Evolutionary conservation across 1,140 invertebrate genomes (phyloP), one percentile per base, ranked within the genome.

Genomic region (Drosophila serrata): DNA sequence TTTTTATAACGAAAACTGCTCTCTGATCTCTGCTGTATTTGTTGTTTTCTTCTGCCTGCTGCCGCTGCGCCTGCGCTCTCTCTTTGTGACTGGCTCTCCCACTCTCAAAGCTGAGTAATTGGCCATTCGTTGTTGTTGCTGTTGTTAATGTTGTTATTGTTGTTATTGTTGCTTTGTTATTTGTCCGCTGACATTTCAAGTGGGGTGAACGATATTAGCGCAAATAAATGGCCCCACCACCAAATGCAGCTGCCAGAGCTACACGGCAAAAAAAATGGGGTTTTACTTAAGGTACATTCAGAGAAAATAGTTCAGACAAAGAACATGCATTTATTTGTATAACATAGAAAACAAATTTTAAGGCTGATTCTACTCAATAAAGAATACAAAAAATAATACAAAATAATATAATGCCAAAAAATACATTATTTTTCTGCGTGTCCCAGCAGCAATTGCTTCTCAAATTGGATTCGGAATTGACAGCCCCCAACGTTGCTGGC

Each of bases 171-270:
- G 48, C 39, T 43, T 46, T 77, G 58, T 78, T 70, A 57, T 68
- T 74, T 77, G 72, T 77, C 64, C 75, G 79, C 85, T 90, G 85
- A 90, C 85, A 90, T 90, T 85, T 90, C 74, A 81, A 90, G 85
- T 90, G 85, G 85, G 85, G 85, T 90, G 85, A 90, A 90, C 70
- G 78, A 90, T 90, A 90, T 90, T 90, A 90, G 85, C 78, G 81
- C 84, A 90, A 88, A 90, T 88, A 88, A 88, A 84, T 88, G 84
- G 76, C 77, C 81, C 77, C 77, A 63, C 70, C 73, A 82, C 68
- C 76, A 81, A 85, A 81, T 85, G 81, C 82, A 81, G 81, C 77
- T 85, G 81, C 22, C n/a, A 17, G 40, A 35, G 33, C 12, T 56
- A 40, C 72, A 75, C 57, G 6, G n/a, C 1, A 6, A n/a, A 13